phyloP scores from a whole-genome alignment of 2,113 vertebrate genomes.

The Oxygymnocypris stewartii region DNA sequence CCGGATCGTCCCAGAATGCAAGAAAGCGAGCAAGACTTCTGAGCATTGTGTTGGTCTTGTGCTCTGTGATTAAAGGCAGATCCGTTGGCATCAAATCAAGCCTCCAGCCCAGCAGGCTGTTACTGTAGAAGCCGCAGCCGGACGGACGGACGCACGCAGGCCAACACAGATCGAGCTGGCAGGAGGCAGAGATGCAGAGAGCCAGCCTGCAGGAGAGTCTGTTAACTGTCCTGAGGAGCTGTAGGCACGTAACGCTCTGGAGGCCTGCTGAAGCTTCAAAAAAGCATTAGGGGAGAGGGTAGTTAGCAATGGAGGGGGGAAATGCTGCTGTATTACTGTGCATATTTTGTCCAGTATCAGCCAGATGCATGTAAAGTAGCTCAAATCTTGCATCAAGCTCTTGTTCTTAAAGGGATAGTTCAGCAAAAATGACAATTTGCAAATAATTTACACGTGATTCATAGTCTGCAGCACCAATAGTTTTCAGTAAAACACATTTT shows the following conservation, averaged over 20 bases:
- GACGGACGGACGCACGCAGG: not conserved
- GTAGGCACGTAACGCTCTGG: not conserved
- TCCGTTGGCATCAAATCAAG: not conserved
- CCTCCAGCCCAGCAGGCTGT: conserved; percentile 9
- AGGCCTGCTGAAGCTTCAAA: conserved; percentile 3
- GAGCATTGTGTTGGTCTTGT: conserved; percentile 20
- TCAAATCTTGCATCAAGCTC: not conserved
- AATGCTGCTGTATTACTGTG: not conserved
- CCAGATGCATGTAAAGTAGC: not conserved
- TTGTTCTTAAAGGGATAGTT: not conserved
- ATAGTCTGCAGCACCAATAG: not conserved
- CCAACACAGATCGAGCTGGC: conserved; percentile 44
- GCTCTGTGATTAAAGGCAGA: conserved; percentile 46
- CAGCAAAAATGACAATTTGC: not conserved
- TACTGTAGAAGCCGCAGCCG: conserved; percentile 14
- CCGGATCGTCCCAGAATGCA: not conserved
- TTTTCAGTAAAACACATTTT: not conserved
- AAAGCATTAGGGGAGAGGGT: not conserved
- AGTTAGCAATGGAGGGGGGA: conserved; percentile 3
- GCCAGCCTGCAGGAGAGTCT: not conserved
- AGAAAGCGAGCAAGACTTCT: not conserved
- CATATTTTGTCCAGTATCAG: not conserved
- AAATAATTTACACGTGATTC: no score
- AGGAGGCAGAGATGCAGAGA: not conserved
- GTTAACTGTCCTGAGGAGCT: not conserved